Evolutionary conservation across 2,797 vertebrate genomes (phyloP).

Genomic region (Smutsia gigantea): DNA sequence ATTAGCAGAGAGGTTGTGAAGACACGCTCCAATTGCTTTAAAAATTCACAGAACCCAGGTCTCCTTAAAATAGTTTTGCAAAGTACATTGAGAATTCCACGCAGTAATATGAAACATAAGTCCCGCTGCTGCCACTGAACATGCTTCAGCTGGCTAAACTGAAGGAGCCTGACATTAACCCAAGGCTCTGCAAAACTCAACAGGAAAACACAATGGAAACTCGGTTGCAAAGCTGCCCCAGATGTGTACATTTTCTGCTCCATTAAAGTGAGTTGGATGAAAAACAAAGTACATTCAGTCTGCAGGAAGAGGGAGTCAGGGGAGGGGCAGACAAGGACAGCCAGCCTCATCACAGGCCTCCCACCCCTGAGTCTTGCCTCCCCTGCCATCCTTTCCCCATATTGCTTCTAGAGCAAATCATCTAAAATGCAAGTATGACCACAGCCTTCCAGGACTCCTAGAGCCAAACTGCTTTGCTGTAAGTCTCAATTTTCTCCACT

Average conservation of each 20-base stretch:
- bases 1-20: constrained; percentile 78
- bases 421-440: constrained; percentile 39
- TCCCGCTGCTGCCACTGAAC: constrained; percentile 72
- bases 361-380: background rate
- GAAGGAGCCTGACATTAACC: constrained; percentile 61
- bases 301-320: constrained; percentile 12
- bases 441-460: background rate
- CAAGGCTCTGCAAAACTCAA: constrained; percentile 56
- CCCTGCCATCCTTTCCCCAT: background rate
- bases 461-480: background rate
- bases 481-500: constrained; percentile 22
- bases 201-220: constrained; percentile 43
- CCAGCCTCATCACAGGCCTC: constrained; percentile 10
- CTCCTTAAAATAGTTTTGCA: constrained; percentile 81
- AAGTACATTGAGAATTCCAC: constrained; percentile 79
- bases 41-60: constrained; percentile 78
- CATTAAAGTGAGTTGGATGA: constrained; percentile 75
- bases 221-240: constrained; percentile 69
- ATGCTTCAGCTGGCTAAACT: constrained; percentile 68
- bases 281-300: constrained; percentile 73
- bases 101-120: constrained; percentile 80
- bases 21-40: constrained; percentile 76
- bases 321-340: constrained; percentile 22
- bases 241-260: constrained; percentile 77
- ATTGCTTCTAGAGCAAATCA: background rate